These are phyloP conservation scores for Furcula furcula DNA, from an alignment of 2,888 invertebrate genomes.

Conservation along the genomic window DNA sequence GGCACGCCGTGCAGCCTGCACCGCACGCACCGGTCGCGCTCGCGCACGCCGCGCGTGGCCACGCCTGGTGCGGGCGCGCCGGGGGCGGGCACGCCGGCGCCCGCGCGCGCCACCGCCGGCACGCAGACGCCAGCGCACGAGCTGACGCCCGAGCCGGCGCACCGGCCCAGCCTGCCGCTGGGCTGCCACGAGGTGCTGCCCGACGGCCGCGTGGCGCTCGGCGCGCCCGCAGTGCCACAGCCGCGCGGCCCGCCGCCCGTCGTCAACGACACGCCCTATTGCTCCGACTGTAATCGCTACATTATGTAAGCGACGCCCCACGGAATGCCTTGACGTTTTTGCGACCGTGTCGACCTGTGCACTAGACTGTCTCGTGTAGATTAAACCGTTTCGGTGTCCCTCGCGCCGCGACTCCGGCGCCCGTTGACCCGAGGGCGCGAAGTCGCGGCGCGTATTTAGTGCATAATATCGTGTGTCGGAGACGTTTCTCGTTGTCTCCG, in stretches of 20 bases:
- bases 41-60: conserved; percentile 63
- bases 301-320: conserved; percentile 90
- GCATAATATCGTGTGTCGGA: conserved; percentile 28
- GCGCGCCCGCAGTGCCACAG: conserved; percentile 49
- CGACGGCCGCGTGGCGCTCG: conserved; percentile 77
- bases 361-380: conserved; percentile 58
- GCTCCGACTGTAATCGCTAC: conserved; percentile 92
- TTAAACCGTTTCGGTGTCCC: conserved; percentile 48
- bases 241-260: conserved; percentile 58
- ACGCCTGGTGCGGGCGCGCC: conserved; percentile 67
- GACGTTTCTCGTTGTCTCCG: conserved; percentile 13
- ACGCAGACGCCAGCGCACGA: conserved; percentile 51
- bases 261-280: conserved; percentile 84
- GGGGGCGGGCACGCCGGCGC: conserved; percentile 32
- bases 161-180: conserved; percentile 78
- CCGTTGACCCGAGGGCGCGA: conserved; percentile 19
- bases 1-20: conserved; percentile 84
- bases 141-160: conserved; percentile 57
- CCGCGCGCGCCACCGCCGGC: conserved; percentile 64
- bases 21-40: conserved; percentile 68
- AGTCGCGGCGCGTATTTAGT: conserved; percentile 36
- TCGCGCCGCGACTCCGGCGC: conserved; percentile 42
- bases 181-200: conserved; percentile 76
- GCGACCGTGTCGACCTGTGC: conserved; percentile 80
- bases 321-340: conserved; percentile 75